Base-by-base conservation (phyloP, 2,888 invertebrate species). In the Barypeithes pellucidus region DNA sequence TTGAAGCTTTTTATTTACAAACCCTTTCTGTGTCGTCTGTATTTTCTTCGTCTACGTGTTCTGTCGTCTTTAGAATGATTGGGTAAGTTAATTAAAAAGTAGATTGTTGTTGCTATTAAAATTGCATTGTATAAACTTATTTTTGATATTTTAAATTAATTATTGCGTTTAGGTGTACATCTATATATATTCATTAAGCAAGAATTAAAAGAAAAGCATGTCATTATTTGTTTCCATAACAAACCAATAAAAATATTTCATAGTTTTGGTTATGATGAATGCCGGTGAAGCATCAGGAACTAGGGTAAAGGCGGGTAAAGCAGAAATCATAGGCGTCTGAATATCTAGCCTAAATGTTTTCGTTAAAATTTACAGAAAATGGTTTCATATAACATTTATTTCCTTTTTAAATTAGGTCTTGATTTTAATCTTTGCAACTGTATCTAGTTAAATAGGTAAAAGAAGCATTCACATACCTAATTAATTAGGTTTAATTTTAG, bases 31-130 rank as follows among this genome's bases (percentile, higher is more conserved):
- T 79, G 79, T 76, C 76, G 74, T 76, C 78, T 76, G 73, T 57
- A 67, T 72, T 76, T 72, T 72, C 61, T 33, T 75, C 72, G 47
- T 68, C 47, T 72, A 39, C 22, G 73, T 75, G 52, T 67, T 74
- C 73, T 33, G 61, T 66, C 67, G 77, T 76, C 79, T 77, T 8
- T 77, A 80, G 76, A 79, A 82, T 82, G 82, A 78, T 82, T 76
- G 81, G 82, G 82, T 82, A 80, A 82, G 82, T 82, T 24, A 29
- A 43, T 47, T 8, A 11, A 16, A 16, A 24, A n/a, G 63, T 63
- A 63, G 50, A 47, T 47, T 16, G 33, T 39, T 9, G 2, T 60
- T 41, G 12, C 8, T 43, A 57, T 18, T 39, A 39, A 24, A 43
- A 41, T 12, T 36, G 39, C 22, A 41, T 43, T 18, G 11, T 36